These are phyloP conservation scores for Nesometra sesokonis DNA, from an alignment of 35 echinoderm and acorn worm genomes.

Conservation along the genomic window DNA sequence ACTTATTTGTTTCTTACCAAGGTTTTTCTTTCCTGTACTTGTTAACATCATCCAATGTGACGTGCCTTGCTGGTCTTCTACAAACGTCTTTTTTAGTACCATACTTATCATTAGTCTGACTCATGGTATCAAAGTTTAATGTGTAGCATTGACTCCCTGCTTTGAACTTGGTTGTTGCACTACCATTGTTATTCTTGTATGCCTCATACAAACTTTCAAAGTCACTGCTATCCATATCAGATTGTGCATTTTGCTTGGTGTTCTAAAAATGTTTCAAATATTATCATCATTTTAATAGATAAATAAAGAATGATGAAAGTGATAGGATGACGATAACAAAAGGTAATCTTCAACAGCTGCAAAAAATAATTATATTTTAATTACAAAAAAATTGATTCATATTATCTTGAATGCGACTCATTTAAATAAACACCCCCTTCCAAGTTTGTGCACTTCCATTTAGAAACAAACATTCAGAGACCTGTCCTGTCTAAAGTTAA, in stretches of 20 bases:
- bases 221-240: neutral
- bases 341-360: too few relatives aligned
- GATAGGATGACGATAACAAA: too few relatives aligned
- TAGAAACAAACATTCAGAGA: too few relatives aligned
- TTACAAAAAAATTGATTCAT: too few relatives aligned
- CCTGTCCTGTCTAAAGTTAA: too few relatives aligned
- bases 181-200: neutral
- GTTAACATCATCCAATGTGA: neutral
- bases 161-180: neutral
- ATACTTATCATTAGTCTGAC: constrained; percentile 17
- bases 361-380: too few relatives aligned
- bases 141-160: constrained; percentile 5
- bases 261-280: too few relatives aligned
- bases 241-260: neutral
- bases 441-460: too few relatives aligned
- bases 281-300: too few relatives aligned
- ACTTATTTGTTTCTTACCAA: neutral
- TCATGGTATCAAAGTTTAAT: constrained; percentile 21
- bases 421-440: too few relatives aligned
- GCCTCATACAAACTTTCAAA: constrained; percentile 21
- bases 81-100: constrained; percentile 6
- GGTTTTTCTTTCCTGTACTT: neutral
- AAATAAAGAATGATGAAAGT: too few relatives aligned
- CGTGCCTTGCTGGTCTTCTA: neutral
- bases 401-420: too few relatives aligned